Percentiles rank a stretch among this genome's conserved stretches.
phyloP scores from a whole-genome alignment of 2,113 vertebrate species.

The Peucedramus taeniatus region DNA sequence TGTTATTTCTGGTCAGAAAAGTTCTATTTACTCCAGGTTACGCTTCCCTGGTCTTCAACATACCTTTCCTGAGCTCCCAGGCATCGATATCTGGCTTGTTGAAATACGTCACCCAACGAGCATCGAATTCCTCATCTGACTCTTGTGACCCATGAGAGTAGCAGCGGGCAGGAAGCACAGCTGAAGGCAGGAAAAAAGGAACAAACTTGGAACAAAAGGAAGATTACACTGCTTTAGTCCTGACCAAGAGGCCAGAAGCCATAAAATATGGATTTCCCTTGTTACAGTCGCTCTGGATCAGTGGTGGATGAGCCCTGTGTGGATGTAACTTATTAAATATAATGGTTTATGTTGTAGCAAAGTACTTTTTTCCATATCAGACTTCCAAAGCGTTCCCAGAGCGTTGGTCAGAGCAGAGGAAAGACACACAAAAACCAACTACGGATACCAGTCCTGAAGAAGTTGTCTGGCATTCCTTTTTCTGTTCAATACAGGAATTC shows the following conservation, averaged over 20 bases:
- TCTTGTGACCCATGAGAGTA: conserved; percentile 91
- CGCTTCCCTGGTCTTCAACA: neutral
- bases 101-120: conserved; percentile 97
- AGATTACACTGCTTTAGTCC: neutral
- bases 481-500: neutral
- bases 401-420: neutral
- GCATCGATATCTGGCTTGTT: conserved; percentile 94
- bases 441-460: too few relatives aligned
- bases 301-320: neutral
- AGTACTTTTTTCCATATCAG: neutral
- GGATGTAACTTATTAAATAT: neutral
- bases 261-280: accelerated
- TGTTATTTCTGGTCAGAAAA: neutral
- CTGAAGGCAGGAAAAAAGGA: conserved; percentile 34
- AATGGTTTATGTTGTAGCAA: neutral
- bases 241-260: neutral
- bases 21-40: neutral
- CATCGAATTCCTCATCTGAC: conserved; percentile 96
- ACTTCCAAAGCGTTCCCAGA: neutral
- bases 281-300: neutral
- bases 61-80: conserved; percentile 97
- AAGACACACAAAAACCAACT: neutral
- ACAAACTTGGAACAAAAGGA: neutral
- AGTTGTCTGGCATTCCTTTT: neutral
- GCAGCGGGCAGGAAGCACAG: conserved; percentile 78